A percentile compares a stretch with the other conserved stretches of the same genome.
Conservation (phyloP, 2,113 vertebrate species). For the Sprattus sprattus region DNA sequence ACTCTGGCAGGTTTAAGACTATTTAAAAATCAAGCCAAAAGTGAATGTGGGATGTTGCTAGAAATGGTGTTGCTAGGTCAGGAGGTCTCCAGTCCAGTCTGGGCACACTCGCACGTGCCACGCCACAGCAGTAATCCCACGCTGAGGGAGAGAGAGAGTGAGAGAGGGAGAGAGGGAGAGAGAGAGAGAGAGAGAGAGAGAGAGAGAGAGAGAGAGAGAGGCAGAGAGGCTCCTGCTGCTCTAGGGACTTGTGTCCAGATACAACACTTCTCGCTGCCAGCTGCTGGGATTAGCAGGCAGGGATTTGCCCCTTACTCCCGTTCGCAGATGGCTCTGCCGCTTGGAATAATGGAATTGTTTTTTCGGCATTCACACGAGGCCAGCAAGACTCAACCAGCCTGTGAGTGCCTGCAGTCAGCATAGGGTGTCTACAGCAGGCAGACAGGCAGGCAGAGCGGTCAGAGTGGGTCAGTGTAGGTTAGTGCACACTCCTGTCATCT, state of each 20-base stretch:
- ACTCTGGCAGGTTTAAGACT: background rate
- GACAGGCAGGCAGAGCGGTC: background rate
- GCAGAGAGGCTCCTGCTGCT: background rate
- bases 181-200: background rate
- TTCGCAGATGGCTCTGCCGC: conserved; percentile 28
- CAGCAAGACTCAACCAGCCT: background rate
- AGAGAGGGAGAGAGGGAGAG: background rate
- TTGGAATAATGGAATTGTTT: conserved; percentile 27
- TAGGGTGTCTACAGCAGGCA: background rate
- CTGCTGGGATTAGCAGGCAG: conserved; percentile 25
- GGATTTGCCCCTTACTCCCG: conserved; percentile 14
- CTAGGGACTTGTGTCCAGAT: conserved; percentile 6
- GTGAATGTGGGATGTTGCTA: background rate
- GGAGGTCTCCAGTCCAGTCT: background rate
- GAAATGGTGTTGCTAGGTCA: background rate
- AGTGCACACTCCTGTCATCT: background rate
- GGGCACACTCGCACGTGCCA: background rate
- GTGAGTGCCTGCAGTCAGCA: background rate
- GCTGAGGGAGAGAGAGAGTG: background rate
- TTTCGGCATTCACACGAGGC: background rate
- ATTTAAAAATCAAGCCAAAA: background rate
- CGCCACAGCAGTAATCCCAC: background rate
- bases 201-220: background rate
- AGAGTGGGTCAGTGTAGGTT: background rate
- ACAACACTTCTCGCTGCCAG: conserved; percentile 16